Evolutionary conservation across 2,797 vertebrate genomes (phyloP), one percentile per base, ranked within the genome.

Genomic region (Dermochelys coriacea): DNA sequence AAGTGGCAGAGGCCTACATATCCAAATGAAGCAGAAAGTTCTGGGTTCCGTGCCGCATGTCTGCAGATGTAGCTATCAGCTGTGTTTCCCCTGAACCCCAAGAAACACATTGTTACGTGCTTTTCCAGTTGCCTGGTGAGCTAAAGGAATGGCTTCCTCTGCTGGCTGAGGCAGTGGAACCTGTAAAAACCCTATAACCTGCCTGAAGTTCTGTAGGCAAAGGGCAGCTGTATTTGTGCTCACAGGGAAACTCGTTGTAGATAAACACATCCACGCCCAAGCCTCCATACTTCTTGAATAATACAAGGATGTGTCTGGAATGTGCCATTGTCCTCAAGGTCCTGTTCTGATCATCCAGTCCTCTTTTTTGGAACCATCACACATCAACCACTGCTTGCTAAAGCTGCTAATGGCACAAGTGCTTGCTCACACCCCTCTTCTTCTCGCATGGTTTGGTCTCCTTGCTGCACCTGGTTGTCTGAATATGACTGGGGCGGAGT

Each of bases 371-470:
- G 59, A 61, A 61, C 59, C 59, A 61, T 61, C 31, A 18, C 2
- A 2, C 25, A 75, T 47, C 14, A 29, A 47, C 45, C 45, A 18
- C 41, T 49, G 74, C 27, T 77, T 77, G 41, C 15, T 77, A 47
- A 47, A 31, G 25, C 45, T 77, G 41, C 74, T 77, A 16, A 45
- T 47, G 71, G 41, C 12, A 4, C 41, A 47, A 14, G 23, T 2
- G 3, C 41, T 45, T 41, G 25, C 45, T 47, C 12, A 6, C 1
- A 2, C 68, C 27, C 27, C 27, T 49, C 45, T 54, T 93, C 88
- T 95, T 93, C 83, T 94, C 47, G n/a, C 81, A 51, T 31, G 89
- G 86, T 61, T 92, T 77, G 11, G 82, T 84, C 68, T 84, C 75
- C 91, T 90, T 29, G 14, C 74, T 18, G 45, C 10, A 6, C 52